Evolutionary conservation across 2,113 vertebrate genomes (phyloP).

Genomic region (Natator depressus): DNA sequence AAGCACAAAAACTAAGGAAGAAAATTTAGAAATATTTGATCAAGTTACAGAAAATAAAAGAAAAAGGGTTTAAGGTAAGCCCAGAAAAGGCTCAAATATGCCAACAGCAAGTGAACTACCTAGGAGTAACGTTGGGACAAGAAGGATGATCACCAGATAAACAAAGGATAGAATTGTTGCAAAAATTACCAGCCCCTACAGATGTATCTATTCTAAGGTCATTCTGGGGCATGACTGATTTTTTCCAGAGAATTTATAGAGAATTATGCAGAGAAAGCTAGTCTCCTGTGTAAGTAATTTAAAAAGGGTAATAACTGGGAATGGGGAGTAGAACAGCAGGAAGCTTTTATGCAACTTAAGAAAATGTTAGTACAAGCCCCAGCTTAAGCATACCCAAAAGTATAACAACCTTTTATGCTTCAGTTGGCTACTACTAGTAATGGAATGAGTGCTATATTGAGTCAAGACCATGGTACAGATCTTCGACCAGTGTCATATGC

Average conservation of each 20-base stretch:
- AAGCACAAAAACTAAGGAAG: too few relatives aligned
- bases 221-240: neutral
- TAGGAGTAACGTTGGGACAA: neutral
- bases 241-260: neutral
- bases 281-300: neutral
- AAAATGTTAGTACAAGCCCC: neutral
- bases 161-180: neutral
- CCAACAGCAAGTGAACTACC: neutral
- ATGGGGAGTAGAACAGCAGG: neutral
- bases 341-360: neutral
- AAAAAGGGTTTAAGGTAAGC: neutral
- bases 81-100: neutral
- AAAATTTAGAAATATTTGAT: too few relatives aligned
- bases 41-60: neutral
- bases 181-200: neutral
- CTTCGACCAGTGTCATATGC: neutral
- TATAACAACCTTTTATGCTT: neutral
- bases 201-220: neutral
- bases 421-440: too few relatives aligned
- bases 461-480: neutral
- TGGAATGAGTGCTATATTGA: too few relatives aligned
- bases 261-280: neutral
- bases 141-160: neutral
- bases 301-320: neutral
- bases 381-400: neutral